Base-by-base conservation (phyloP, 2,888 invertebrate species). In the Beris chalybata region DNA sequence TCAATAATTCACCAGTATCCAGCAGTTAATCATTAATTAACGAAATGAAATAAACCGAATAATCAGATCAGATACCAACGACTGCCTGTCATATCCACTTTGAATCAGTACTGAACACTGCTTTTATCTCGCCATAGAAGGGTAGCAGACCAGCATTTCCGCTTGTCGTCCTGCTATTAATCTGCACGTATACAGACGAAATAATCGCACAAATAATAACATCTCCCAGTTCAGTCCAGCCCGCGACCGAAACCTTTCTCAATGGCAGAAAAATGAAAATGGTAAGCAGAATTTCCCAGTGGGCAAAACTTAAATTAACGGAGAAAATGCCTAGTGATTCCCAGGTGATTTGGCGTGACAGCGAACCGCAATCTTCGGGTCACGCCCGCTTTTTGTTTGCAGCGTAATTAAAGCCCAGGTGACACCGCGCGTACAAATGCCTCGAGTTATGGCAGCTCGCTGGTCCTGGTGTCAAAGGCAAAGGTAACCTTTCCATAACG, bases 321-420 rank as follows among this genome's bases (percentile, higher is more conserved):
- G 11, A 58, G 58, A 58, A 47, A 58, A 45, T 44, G 30, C 47
- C 44, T 47, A 2, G 6, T 45, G 45, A 29, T 22, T 38, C 58
- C 58, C 38, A 29, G 29, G 45, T 58, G 58, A 29, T 29, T 58
- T 44, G 30, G n/a, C 58, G n/a, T 47, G 45, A 58, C 58, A 47
- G 45, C 7, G 22, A 56, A 43, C 43, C 56, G 30, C 43, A 43
- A 43, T 43, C 43, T 15, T 54, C 31, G 56, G 6, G 7, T 56
- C 22, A 12, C 43, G 22, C 56, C 56, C 5, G 32, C 43, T 15
- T 56, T 56, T 56, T 56, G 43, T 56, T 56, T 43, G 56, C 30
- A 15, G 15, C 43, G 32, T 56, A 56, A 56, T 56, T 56, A 56
- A 56, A 56, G 29, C 43, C n/a, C 56, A 22, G 56, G 22, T 32